Base-by-base conservation (phyloP, 2,797 vertebrate species). In the Caiman crocodilus region DNA sequence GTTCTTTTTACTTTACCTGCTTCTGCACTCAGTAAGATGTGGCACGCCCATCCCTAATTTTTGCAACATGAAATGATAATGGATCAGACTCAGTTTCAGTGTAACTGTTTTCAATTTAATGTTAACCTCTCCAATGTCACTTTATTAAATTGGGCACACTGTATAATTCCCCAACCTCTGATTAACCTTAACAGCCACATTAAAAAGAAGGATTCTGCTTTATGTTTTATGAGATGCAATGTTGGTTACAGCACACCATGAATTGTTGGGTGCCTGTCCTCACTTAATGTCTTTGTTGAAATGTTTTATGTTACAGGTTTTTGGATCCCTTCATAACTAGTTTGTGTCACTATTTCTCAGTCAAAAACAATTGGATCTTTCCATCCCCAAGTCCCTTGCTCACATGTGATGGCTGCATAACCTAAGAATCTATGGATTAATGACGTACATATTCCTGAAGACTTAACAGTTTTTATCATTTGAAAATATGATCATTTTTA, bases 261-360 rank as follows among this genome's bases (percentile, higher is more conserved):
- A 93, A 69, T 76, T 90, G 79, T 89, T 90, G 86, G 88, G 65
- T 91, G 77, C 87, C 94, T 92, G 82, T 93, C 79, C 65, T 85
- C 65, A 76, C 80, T 69, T 93, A 80, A 42, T 9, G 42, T 42
- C 42, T 14, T 55, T 21, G 30, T 17, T 86, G 32, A 84, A 84
- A 50, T 8, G 9, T 86, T 91, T 91, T 92, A 92, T 1, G 35
- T 84, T 86, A 86, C 30, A 94, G 59, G 89, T 84, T 91, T 93
- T 59, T 84, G 15, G 93, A 82, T 67, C 82, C 58, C 78, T 78
- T 57, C 12, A 1, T 71, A 90, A 92, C 64, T 55, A 86, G 61
- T 32, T 87, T 69, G 57, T 15, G 15, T 85, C 83, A 90, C 88
- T 81, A 94, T 95, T 95, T 28, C 59, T 87, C 90, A 76, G 92